These are phyloP conservation scores for Phyllopteryx taeniolatus DNA, from an alignment of 2,113 vertebrate genomes.

Conservation along the genomic window DNA sequence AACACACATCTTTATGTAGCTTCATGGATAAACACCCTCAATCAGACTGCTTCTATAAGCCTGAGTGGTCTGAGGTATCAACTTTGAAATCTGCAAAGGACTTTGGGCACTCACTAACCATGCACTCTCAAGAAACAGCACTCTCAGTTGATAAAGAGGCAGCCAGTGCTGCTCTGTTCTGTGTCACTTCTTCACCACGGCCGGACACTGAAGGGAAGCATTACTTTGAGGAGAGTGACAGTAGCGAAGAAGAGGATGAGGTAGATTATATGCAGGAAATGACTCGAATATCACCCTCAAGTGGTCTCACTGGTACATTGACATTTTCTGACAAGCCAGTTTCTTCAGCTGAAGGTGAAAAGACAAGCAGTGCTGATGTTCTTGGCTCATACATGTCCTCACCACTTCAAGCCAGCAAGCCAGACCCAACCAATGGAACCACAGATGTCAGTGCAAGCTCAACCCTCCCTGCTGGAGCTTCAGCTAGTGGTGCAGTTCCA, in stretches of 20 bases:
- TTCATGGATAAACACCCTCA: constrained; percentile 70
- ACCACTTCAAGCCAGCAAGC: constrained; percentile 50
- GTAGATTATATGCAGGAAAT: constrained; percentile 66
- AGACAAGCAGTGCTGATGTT: constrained; percentile 55
- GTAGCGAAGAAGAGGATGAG: constrained; percentile 76
- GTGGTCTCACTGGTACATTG: constrained; percentile 37
- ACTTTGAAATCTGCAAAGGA: constrained; percentile 49
- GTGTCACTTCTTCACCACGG: constrained; percentile 74
- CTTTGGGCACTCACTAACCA: constrained; percentile 38
- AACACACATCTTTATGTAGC: constrained; percentile 43
- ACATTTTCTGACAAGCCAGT: constrained; percentile 52
- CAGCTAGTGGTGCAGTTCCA: constrained; percentile 40
- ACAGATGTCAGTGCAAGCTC: constrained; percentile 76
- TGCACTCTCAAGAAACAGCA: constrained; percentile 48
- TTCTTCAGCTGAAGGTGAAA: constrained; percentile 30
- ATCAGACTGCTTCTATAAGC: constrained; percentile 71
- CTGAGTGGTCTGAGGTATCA: constrained; percentile 62
- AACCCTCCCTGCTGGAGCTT: constrained; percentile 35
- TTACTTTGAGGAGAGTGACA: constrained; percentile 77
- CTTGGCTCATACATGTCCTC: constrained; percentile 64
- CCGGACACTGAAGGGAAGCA: constrained; percentile 70
- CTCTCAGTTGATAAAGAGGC: constrained; percentile 60
- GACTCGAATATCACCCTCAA: constrained; percentile 57
- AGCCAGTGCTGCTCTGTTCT: constrained; percentile 73
- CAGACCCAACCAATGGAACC: constrained; percentile 79